Evolutionary conservation across 2,888 invertebrate species (phyloP), one percentile per base, ranked within the genome.

Genomic region (Pycnomerus fuliginosus): DNA sequence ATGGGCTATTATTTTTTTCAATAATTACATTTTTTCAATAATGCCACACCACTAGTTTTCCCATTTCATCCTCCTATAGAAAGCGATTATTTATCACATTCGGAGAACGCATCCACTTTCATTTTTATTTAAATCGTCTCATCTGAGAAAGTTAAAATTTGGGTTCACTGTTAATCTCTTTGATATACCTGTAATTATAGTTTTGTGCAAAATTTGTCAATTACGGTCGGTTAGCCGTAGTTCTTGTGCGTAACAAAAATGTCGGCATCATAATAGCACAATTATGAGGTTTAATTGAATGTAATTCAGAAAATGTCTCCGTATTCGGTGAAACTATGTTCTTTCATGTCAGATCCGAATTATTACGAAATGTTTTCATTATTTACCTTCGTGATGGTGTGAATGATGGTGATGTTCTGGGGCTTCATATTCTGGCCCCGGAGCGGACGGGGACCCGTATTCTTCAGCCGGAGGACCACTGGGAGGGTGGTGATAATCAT

Each of bases 391-490:
- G 29, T 47, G 51, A 36, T 53, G 53, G 3, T 33, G 43, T 7
- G 48, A 43, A 23, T 55, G 54, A 35, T 56, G 53, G 28, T 37
- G 20, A 27, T 53, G 42, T 3, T 55, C 50, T 3, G 52, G 53
- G 24, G 43, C 44, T 10, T 53, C 54, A 27, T 58, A 61, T 33
- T 57, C 55, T 2, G 52, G 46, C 16, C 50, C 53, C 11, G 61
- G 55, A 24, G 55, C 62, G 25, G 65, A 62, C 3, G 61, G 61
- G 2, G 58, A 44, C 32, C 54, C 56, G 17, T 60, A 62, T 30
- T 56, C 60, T 2, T 29, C 49, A 5, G n/a, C n/a, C n/a, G n/a
- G n/a, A n/a, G 53, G 53, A 12, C 42, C 50, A 15, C 52, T 48
- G 4, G 52, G 50, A 15, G 50, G 56, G 27, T 55, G 39, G 28